phyloP scores from a whole-genome alignment of 2,797 vertebrate species.

The Ispidina picta region DNA sequence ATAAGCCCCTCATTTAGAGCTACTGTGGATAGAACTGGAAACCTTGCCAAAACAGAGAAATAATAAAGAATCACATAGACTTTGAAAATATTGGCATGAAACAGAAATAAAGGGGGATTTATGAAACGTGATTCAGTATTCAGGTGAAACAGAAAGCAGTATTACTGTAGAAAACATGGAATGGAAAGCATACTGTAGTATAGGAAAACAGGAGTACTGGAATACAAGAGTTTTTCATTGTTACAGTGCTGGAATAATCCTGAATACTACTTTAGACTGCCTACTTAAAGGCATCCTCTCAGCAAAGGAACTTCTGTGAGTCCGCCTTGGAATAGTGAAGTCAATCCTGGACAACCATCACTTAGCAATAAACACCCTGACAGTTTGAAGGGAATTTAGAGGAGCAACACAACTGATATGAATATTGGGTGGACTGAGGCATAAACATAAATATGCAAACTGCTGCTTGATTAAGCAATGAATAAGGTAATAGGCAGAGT shows the following conservation, averaged over 20 bases:
- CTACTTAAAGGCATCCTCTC: background rate
- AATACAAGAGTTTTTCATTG: background rate
- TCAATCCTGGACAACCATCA: background rate
- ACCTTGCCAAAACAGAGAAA: background rate
- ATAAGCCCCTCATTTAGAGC: background rate
- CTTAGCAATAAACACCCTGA: background rate
- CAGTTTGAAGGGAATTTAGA: background rate
- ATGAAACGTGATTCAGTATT: background rate
- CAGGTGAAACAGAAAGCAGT: background rate
- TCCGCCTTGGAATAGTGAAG: background rate
- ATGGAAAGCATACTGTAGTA: background rate
- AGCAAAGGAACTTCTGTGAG: background rate
- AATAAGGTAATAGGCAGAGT: background rate
- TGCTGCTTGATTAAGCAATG: background rate
- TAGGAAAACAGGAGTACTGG: too few species aligned
- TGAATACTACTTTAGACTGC: background rate
- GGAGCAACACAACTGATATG: background rate
- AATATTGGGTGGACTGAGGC: background rate
- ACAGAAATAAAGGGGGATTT: background rate
- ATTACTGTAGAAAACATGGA: background rate
- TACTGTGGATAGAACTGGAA: background rate
- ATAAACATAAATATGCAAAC: background rate
- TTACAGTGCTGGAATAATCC: background rate
- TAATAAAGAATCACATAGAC: background rate
- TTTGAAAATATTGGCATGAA: background rate